Evolutionary conservation across 1,140 invertebrate species (phyloP).

Genomic region (Drosophila hydei): DNA sequence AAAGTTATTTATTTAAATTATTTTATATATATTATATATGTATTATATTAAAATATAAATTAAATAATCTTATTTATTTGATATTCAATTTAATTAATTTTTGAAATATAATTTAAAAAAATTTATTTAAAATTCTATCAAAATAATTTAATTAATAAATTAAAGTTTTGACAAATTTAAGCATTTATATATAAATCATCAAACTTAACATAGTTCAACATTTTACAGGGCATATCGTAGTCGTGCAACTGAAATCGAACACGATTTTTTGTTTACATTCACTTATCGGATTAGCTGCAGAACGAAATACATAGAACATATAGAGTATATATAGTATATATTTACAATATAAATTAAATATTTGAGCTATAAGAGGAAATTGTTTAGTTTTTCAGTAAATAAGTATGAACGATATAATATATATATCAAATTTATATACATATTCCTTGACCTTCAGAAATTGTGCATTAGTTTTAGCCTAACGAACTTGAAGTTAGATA

Average conservation of each 20-base stretch:
- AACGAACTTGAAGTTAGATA: neutral
- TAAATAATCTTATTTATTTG: too few relatives aligned
- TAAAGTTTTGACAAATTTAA: too few relatives aligned
- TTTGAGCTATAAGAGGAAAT: neutral
- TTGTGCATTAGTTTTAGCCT: neutral
- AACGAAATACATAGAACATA: neutral
- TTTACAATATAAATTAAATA: conserved; percentile 6
- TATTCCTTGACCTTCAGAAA: neutral
- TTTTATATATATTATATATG: too few relatives aligned
- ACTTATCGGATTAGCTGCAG: conserved; percentile 5
- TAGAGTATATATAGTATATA: neutral
- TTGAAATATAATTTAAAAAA: too few relatives aligned
- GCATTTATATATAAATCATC: too few relatives aligned
- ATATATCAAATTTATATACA: neutral
- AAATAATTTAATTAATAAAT: too few relatives aligned
- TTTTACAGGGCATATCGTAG: neutral
- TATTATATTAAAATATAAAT: too few relatives aligned
- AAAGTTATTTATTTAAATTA: too few relatives aligned
- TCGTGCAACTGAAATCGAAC: too few relatives aligned
- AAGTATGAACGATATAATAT: neutral
- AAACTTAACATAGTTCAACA: too few relatives aligned
- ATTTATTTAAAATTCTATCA: too few relatives aligned
- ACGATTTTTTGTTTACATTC: conserved; percentile 1
- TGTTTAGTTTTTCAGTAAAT: neutral
- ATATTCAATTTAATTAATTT: too few relatives aligned